A percentile compares a stretch with the other conserved stretches of the same genome.
phyloP scores from a whole-genome alignment of 2,888 invertebrate genomes.

The Hemistola chrysoprasaria region DNA sequence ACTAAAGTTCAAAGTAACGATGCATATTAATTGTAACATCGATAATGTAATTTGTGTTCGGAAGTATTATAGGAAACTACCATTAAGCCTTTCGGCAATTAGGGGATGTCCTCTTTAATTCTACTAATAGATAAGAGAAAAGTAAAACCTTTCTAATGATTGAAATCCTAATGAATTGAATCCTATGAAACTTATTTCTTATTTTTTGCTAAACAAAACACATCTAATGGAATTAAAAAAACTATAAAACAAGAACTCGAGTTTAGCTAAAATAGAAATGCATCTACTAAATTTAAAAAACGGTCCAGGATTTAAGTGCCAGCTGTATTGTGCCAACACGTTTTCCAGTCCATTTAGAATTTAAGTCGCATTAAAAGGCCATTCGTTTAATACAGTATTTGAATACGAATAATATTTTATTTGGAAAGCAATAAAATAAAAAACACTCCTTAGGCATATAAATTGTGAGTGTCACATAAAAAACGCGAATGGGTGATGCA shows the following conservation, averaged over 20 bases:
- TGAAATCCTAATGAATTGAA: no score
- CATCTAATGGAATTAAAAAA: no score
- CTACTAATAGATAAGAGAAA: constrained; percentile 5
- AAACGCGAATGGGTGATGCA: constrained; percentile 48
- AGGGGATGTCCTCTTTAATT: constrained; percentile 10
- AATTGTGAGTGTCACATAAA: constrained; percentile 53
- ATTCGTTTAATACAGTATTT: constrained; percentile 18
- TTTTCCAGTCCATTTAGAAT: constrained; percentile 10
- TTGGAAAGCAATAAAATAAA: constrained; percentile 45
- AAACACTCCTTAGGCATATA: constrained; percentile 50
- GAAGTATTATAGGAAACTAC: constrained; percentile 32
- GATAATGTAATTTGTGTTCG: constrained; percentile 53
- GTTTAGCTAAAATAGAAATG: constrained; percentile 4
- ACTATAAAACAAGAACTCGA: no score
- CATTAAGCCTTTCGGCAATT: constrained; percentile 25
- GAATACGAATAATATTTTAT: constrained; percentile 35
- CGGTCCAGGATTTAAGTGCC: neutral
- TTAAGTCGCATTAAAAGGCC: constrained; percentile 10
- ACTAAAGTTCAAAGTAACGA: constrained; percentile 68
- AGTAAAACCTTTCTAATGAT: constrained; percentile 12
- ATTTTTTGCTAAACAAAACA: no score
- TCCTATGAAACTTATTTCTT: no score
- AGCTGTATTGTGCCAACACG: constrained; percentile 2
- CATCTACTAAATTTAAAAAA: neutral
- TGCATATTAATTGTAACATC: constrained; percentile 69